Percentiles rank a stretch among this genome's conserved stretches.
phyloP scores from a whole-genome alignment of 2,888 invertebrate genomes.

The Eucera pruinosa region DNA sequence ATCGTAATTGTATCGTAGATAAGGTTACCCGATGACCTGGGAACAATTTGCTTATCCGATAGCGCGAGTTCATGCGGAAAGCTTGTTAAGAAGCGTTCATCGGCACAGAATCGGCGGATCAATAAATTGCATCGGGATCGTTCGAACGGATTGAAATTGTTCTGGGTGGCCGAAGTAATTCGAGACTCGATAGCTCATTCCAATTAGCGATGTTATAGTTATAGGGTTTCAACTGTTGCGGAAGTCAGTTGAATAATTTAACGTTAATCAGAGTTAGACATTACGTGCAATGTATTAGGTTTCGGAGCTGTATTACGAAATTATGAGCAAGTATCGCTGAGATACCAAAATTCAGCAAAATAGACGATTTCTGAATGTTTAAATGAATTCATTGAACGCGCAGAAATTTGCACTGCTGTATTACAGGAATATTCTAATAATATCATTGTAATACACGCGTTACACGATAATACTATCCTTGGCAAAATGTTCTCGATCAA shows the following conservation, averaged over 20 bases:
- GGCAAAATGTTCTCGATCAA: too few relatives aligned
- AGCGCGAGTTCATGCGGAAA: slow-evolving; percentile 17
- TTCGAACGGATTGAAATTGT: background rate
- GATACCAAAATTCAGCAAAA: background rate
- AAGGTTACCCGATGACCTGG: slow-evolving; percentile 52
- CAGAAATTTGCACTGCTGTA: too few relatives aligned
- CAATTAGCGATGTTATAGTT: slow-evolving; percentile 18
- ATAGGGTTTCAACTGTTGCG: slow-evolving; percentile 2
- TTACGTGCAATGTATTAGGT: background rate
- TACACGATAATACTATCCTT: too few relatives aligned
- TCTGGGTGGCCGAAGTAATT: slow-evolving; percentile 14
- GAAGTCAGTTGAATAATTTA: slow-evolving; percentile 6
- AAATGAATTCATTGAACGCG: too few relatives aligned
- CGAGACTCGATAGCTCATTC: slow-evolving; percentile 23
- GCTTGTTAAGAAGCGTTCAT: slow-evolving; percentile 49
- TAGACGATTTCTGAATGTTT: background rate
- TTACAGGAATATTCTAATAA: too few relatives aligned
- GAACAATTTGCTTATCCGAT: slow-evolving; percentile 51
- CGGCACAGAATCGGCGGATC: slow-evolving; percentile 15
- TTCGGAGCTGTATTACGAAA: background rate
- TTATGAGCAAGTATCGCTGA: background rate
- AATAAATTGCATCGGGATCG: slow-evolving; percentile 34
- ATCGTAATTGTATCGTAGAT: slow-evolving; percentile 60
- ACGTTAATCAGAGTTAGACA: background rate
- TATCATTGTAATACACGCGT: too few relatives aligned